These are phyloP conservation scores for Platichthys stellatus DNA, from an alignment of 2,113 vertebrate species.

Conservation along the genomic window DNA sequence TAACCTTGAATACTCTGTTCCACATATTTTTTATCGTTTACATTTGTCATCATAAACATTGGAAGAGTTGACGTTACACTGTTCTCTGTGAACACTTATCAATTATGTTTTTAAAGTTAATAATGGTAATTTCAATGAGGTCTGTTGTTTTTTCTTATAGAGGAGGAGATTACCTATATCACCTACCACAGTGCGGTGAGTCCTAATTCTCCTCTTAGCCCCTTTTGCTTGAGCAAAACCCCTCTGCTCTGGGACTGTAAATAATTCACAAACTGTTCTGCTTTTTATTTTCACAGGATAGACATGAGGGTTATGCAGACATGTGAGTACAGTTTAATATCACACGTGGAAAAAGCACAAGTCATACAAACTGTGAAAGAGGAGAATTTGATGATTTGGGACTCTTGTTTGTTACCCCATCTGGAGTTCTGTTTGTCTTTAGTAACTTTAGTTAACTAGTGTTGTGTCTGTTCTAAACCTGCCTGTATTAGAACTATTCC, in stretches of 20 bases:
- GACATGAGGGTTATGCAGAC: slow-evolving; percentile 44
- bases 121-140: background rate
- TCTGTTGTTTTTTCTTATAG: slow-evolving; percentile 51
- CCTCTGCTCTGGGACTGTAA: background rate
- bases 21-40: too few relatives aligned
- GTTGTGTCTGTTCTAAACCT: too few relatives aligned
- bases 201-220: slow-evolving; percentile 9
- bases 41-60: too few relatives aligned
- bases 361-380: background rate
- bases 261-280: background rate
- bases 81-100: too few relatives aligned
- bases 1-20: too few relatives aligned
- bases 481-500: too few relatives aligned
- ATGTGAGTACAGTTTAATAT: slow-evolving; percentile 65
- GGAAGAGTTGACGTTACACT: too few relatives aligned
- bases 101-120: too few relatives aligned
- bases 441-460: too few relatives aligned
- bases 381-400: background rate
- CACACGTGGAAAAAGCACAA: background rate
- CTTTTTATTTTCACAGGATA: slow-evolving; percentile 49
- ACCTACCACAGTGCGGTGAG: slow-evolving; percentile 74
- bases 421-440: too few relatives aligned
- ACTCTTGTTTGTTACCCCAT: too few relatives aligned
- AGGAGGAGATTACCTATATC: slow-evolving; percentile 77
- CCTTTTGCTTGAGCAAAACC: background rate